These are phyloP conservation scores for Melanchra persicariae DNA, from an alignment of 2,888 invertebrate species.

Conservation along the genomic window DNA sequence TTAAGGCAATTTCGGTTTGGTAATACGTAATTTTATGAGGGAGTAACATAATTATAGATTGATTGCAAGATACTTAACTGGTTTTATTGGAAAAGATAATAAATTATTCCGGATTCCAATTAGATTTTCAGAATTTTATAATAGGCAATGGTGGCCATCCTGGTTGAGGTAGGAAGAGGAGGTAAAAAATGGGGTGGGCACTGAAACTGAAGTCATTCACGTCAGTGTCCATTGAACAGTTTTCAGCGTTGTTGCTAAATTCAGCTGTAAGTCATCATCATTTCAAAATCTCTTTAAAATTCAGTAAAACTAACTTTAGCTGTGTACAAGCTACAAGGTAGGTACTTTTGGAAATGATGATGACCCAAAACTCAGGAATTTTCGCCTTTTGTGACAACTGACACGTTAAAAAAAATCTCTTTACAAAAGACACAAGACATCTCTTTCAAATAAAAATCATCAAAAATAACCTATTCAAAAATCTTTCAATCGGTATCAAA, in stretches of 20 bases:
- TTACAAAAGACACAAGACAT: too few relatives aligned
- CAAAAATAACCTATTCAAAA: not conserved
- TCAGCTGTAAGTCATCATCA: not conserved
- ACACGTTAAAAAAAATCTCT: not conserved
- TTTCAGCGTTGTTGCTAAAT: not conserved
- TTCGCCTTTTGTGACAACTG: too few relatives aligned
- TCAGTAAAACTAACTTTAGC: too few relatives aligned
- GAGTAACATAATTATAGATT: not conserved
- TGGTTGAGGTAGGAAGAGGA: too few relatives aligned
- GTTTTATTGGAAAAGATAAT: not conserved
- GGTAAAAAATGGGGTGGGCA: not conserved
- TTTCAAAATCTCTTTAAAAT: not conserved
- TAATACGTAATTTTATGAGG: not conserved
- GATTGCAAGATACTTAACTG: not conserved
- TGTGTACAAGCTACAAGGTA: too few relatives aligned
- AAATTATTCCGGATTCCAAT: not conserved
- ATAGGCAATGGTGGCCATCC: too few relatives aligned
- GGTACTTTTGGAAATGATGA: too few relatives aligned
- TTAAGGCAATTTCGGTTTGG: constrained; percentile 15
- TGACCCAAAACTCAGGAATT: too few relatives aligned
- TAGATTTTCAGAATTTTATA: not conserved
- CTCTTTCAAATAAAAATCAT: not conserved
- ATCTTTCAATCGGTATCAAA: constrained; percentile 51
- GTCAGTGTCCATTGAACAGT: too few relatives aligned
- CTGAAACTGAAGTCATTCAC: not conserved